These are phyloP conservation scores for Tachyglossus aculeatus DNA, from an alignment of 2,797 vertebrate genomes.

Conservation along the genomic window DNA sequence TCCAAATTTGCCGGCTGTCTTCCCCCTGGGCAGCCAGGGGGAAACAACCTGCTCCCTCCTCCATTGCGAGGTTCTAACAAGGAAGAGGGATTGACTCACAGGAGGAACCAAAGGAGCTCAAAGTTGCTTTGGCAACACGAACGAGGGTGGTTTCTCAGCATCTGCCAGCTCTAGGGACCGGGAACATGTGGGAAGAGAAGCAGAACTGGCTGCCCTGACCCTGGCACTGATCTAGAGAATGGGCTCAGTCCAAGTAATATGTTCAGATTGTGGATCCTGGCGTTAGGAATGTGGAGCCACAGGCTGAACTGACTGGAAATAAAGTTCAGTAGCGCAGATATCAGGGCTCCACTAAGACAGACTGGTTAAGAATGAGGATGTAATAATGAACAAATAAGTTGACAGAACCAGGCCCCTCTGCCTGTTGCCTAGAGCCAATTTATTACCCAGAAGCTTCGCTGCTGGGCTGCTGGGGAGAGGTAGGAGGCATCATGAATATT, in stretches of 20 bases:
- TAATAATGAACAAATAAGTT: constrained; percentile 26
- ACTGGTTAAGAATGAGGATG: constrained; percentile 38
- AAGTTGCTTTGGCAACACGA: constrained; percentile 50
- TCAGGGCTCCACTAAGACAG: constrained; percentile 48
- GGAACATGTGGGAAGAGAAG: constrained; percentile 37
- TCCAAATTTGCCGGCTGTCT: too few relatives aligned
- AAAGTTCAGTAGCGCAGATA: constrained; percentile 40
- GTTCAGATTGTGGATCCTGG: constrained; percentile 38
- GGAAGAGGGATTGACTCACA: too few relatives aligned
- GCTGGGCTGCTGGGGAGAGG: constrained; percentile 16
- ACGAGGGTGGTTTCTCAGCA: constrained; percentile 27
- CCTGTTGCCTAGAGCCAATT: constrained; percentile 23
- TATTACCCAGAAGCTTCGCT: constrained; percentile 32
- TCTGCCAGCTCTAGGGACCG: constrained; percentile 40
- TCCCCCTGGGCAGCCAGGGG: too few relatives aligned
- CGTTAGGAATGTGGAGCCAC: too few relatives aligned
- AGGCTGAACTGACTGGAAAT: constrained; percentile 50
- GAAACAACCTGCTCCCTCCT: too few relatives aligned
- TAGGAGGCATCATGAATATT: constrained; percentile 16
- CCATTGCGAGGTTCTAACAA: too few relatives aligned
- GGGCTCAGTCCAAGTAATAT: too few relatives aligned
- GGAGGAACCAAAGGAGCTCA: constrained; percentile 57
- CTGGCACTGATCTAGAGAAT: constrained; percentile 12
- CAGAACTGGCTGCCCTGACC: constrained; percentile 24
- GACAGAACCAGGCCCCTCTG: constrained; percentile 26